Conservation (phyloP, 2,888 invertebrate species). For the Volucella inflata region DNA sequence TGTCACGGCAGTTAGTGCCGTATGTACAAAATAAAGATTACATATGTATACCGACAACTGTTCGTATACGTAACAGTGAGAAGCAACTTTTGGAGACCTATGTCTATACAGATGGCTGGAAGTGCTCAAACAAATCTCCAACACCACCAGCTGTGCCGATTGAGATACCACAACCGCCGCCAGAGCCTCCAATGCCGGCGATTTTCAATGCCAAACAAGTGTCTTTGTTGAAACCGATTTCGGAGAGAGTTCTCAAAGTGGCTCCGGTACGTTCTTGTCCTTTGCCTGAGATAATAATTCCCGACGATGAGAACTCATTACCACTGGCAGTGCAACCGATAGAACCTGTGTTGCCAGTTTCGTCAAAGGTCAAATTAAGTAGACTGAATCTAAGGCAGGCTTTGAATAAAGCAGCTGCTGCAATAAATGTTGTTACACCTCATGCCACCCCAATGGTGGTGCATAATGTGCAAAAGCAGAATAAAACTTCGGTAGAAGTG, state of each 20-base stretch:
- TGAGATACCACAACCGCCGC: constrained; percentile 1
- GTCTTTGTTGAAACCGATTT: constrained; percentile 68
- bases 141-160: not conserved
- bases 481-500: constrained; percentile 18
- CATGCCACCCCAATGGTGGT: constrained; percentile 56
- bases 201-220: constrained; percentile 43
- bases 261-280: constrained; percentile 24
- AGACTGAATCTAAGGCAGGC: constrained; percentile 82
- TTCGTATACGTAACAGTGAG: constrained; percentile 78
- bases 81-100: constrained; percentile 81
- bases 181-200: not conserved
- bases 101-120: constrained; percentile 73
- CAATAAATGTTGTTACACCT: constrained; percentile 63
- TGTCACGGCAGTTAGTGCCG: constrained; percentile 79
- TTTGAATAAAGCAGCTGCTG: constrained; percentile 80
- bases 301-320: constrained; percentile 31
- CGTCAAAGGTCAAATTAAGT: constrained; percentile 79
- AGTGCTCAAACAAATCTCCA: constrained; percentile 39
- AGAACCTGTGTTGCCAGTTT: constrained; percentile 64
- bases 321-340: constrained; percentile 2
- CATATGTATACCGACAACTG: constrained; percentile 78
- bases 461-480: not conserved
- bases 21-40: constrained; percentile 77
- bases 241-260: constrained; percentile 68
- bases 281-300: constrained; percentile 25